Evolutionary conservation across 2,113 vertebrate genomes (phyloP).

Genomic region (Gadus macrocephalus): DNA sequence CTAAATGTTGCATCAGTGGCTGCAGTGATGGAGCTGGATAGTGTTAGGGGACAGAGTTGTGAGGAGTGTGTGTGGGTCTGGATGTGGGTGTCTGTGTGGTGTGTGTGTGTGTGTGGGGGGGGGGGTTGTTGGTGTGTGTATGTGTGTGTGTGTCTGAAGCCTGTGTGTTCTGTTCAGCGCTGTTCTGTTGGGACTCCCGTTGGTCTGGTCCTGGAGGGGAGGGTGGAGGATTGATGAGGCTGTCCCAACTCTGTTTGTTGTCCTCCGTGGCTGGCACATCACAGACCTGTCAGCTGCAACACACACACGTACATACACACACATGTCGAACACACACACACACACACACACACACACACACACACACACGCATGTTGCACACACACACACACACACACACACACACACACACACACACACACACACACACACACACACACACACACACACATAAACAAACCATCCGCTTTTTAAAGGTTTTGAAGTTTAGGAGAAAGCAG

Average conservation of each 20-base stretch:
- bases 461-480: slow-evolving; percentile 34
- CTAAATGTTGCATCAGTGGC: slow-evolving; percentile 42
- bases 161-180: slow-evolving; percentile 50
- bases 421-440: too few relatives aligned
- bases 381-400: too few relatives aligned
- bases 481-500: slow-evolving; percentile 33
- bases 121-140: too few relatives aligned
- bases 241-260: slow-evolving; percentile 50
- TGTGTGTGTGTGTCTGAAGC: slow-evolving; percentile 19
- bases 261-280: slow-evolving; percentile 49
- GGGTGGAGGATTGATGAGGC: slow-evolving; percentile 54
- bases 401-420: too few relatives aligned
- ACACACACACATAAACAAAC: too few relatives aligned
- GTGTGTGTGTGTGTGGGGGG: too few relatives aligned
- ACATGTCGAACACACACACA: too few relatives aligned
- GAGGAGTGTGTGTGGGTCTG: slow-evolving; percentile 35
- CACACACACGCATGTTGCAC: too few relatives aligned
- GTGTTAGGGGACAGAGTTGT: slow-evolving; percentile 38
- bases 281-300: slow-evolving; percentile 45
- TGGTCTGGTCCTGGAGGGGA: slow-evolving; percentile 47
- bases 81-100: too few relatives aligned
- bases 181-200: slow-evolving; percentile 36
- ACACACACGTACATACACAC: too few relatives aligned
- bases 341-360: too few relatives aligned
- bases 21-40: too few relatives aligned